Conservation (phyloP, 1,140 invertebrate species). For the Ctenoplectra terminalis region DNA sequence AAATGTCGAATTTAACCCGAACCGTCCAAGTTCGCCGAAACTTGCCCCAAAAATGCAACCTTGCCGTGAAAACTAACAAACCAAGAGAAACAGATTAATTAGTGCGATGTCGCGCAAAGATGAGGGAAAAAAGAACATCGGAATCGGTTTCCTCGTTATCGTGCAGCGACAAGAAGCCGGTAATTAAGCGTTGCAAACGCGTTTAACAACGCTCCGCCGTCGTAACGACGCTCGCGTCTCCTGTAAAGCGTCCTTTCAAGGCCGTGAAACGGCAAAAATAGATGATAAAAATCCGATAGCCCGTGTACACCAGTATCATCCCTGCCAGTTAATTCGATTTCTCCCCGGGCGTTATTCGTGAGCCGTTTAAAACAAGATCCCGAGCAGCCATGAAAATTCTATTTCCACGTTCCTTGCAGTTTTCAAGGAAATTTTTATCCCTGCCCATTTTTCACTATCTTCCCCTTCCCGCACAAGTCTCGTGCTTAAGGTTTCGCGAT, state of each 20-base stretch:
- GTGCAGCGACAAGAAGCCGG: background rate
- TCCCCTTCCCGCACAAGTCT: background rate
- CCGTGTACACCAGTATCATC: background rate
- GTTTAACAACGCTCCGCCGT: background rate
- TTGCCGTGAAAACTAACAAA: background rate
- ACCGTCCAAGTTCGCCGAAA: no score
- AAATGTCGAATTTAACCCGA: no score
- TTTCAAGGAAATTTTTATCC: background rate
- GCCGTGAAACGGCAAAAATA: conserved; percentile 37
- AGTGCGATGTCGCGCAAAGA: background rate
- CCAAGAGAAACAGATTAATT: background rate
- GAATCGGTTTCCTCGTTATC: conserved; percentile 9
- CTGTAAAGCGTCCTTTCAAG: conserved; percentile 9
- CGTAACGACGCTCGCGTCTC: background rate
- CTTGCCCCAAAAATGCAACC: no score
- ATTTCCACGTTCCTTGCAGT: background rate
- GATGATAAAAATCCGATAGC: conserved; percentile 41
- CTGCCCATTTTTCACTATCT: background rate
- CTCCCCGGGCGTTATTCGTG: background rate
- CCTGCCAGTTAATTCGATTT: conserved; percentile 7
- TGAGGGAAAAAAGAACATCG: background rate
- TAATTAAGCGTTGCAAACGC: conserved; percentile 31
- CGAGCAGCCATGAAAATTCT: conserved; percentile 12
- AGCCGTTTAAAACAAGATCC: conserved; percentile 3
- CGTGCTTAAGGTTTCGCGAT: background rate